Base-by-base conservation (phyloP, 92 coral and sea anemone species). In the Heliopora coerulea region DNA sequence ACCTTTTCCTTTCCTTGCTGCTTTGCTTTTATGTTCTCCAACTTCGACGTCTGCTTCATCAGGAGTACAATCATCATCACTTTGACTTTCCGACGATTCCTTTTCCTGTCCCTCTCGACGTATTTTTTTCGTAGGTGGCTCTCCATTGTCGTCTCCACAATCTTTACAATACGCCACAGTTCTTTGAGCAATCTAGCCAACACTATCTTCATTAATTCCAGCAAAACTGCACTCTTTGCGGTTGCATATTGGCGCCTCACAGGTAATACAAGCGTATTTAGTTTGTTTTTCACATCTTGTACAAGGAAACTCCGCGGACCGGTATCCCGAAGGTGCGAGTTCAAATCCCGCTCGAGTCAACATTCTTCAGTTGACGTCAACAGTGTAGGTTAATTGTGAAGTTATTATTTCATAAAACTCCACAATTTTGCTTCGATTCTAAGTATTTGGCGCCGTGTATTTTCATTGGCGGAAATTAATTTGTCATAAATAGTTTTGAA, bases 1-100 rank as follows among this genome's bases (percentile, higher is more conserved):
- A 42, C 70, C 74, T 73, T 73, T 64, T 31, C 39, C 19, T 35
- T 34, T 78, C 64, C 52, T 65, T 56, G 54, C 62, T 65, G 58
- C 26, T 35, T 52, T 65, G 18, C 39, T 52, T 34, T 54, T 63
- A 49, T 28, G 34, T 27, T 26, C 32, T 78, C 31, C 50, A 34
- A 69, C 20, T 23, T 62, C 59, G 29, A n/a, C 49, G 41, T 69
- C 65, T n/a, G 59, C 54, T 65, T 35, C 54, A 23, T 20, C 54
- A 65, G 50, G 26, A 35, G 54, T 11, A 65, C 31, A 11, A 34
- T 34, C 48, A 62, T 27, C 8, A 11, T 37, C 27, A n/a, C 10
- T 34, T 25, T 8, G n/a, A 34, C 11, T 34, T 62, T 62, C 37
- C 26, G 23, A 14, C 41, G 17, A 34, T 20, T 34, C 28, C 25